Conservation (phyloP, 2,113 vertebrate genomes). For the Percina caprodes region DNA sequence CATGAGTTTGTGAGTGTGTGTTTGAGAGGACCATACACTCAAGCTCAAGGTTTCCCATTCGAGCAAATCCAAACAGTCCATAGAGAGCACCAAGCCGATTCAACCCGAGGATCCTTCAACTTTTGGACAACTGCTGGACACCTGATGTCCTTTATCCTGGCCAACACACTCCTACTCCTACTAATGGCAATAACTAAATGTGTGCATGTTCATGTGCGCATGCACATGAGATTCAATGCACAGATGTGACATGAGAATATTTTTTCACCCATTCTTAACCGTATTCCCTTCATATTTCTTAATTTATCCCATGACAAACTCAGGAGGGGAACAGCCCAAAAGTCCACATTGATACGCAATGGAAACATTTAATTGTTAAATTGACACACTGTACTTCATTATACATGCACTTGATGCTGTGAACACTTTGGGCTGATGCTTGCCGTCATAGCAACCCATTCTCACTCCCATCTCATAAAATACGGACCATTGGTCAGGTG, state of each 20-base stretch:
- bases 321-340: neutral
- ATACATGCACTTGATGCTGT: neutral
- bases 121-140: constrained; percentile 31
- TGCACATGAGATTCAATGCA: neutral
- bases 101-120: constrained; percentile 38
- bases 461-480: no score
- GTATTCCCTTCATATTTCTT: neutral
- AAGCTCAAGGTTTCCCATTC: constrained; percentile 63
- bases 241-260: neutral
- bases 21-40: constrained; percentile 12
- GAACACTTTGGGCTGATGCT: neutral
- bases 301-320: neutral
- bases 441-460: neutral
- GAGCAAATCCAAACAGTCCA: constrained; percentile 41
- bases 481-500: no score
- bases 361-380: neutral
- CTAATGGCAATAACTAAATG: constrained; percentile 35
- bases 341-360: neutral
- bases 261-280: neutral
- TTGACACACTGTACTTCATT: neutral
- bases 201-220: neutral
- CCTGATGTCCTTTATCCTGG: constrained; percentile 50
- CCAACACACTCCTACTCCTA: constrained; percentile 34
- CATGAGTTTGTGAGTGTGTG: constrained; percentile 17
- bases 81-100: constrained; percentile 18